These are phyloP conservation scores for Parauchenoglanis ngamensis DNA, from an alignment of 2,797 vertebrate species.

Conservation along the genomic window DNA sequence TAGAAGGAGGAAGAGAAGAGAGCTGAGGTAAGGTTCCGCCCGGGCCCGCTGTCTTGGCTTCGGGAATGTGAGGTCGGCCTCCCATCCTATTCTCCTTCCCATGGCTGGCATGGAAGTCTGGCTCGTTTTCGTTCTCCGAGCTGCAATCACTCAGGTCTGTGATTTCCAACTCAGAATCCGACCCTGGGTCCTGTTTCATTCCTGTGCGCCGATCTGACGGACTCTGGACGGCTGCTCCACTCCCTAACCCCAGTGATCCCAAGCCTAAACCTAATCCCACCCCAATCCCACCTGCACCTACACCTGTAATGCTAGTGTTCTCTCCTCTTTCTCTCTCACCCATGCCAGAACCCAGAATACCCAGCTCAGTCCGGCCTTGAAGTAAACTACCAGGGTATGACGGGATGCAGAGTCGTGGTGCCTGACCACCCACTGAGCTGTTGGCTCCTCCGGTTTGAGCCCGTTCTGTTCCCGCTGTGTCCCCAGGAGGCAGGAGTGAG, in stretches of 20 bases:
- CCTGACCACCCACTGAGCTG: slow-evolving; percentile 70
- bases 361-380: slow-evolving; percentile 73
- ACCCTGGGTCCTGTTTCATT: slow-evolving; percentile 85
- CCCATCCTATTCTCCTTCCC: slow-evolving; percentile 61
- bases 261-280: slow-evolving; percentile 64
- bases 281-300: slow-evolving; percentile 48
- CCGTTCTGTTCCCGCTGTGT: slow-evolving; percentile 71
- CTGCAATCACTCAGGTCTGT: slow-evolving; percentile 91
- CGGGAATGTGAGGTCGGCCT: slow-evolving; percentile 65
- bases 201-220: slow-evolving; percentile 72
- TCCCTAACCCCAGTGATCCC: slow-evolving; percentile 59
- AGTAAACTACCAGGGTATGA: slow-evolving; percentile 71
- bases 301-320: slow-evolving; percentile 57
- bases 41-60: slow-evolving; percentile 69
- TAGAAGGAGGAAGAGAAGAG: slow-evolving; percentile 67
- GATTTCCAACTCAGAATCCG: slow-evolving; percentile 91
- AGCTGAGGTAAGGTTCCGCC: slow-evolving; percentile 68
- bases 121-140: slow-evolving; percentile 82
- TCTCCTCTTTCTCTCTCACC: slow-evolving; percentile 72
- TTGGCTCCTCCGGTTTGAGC: slow-evolving; percentile 67
- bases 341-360: slow-evolving; percentile 59
- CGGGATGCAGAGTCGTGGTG: slow-evolving; percentile 72
- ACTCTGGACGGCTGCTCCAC: slow-evolving; percentile 69
- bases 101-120: slow-evolving; percentile 70
- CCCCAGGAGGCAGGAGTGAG: slow-evolving; percentile 75